Conservation (phyloP, 2,888 invertebrate genomes). For the Pterostichus madidus region DNA sequence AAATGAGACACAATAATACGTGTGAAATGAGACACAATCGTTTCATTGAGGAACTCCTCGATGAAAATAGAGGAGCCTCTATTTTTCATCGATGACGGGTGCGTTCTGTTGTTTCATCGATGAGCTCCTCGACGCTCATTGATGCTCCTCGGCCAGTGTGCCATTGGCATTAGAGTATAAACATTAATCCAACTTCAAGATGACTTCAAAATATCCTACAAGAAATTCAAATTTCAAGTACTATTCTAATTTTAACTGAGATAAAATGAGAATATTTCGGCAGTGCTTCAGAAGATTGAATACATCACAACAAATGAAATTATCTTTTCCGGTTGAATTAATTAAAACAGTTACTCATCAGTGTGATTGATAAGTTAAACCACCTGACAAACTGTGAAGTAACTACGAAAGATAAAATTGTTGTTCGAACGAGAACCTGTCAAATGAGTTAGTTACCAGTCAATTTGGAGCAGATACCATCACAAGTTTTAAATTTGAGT, state of each 20-base stretch:
- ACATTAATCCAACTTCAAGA: not conserved
- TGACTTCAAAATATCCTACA: not conserved
- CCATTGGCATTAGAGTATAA: too few species aligned
- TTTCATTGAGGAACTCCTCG: too few species aligned
- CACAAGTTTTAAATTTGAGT: too few species aligned
- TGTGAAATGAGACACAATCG: too few species aligned
- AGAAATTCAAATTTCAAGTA: not conserved
- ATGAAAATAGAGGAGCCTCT: too few species aligned
- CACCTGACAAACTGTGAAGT: constrained; percentile 46
- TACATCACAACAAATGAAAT: constrained; percentile 37
- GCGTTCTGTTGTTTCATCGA: too few species aligned
- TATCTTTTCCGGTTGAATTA: constrained; percentile 21
- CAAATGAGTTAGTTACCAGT: too few species aligned
- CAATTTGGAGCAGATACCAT: not conserved
- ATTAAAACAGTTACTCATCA: constrained; percentile 2
- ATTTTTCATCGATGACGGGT: too few species aligned
- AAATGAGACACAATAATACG: too few species aligned
- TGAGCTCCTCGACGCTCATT: too few species aligned
- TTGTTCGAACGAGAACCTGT: not conserved
- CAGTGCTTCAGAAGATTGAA: constrained; percentile 12
- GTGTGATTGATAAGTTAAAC: constrained; percentile 45
- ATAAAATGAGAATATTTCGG: not conserved
- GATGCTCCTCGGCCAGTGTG: too few species aligned
- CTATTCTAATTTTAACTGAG: constrained; percentile 2
- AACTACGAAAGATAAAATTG: constrained; percentile 43